Percentiles rank a stretch among this genome's conserved stretches.
These are phyloP conservation scores for Rotaria magnacalcarata DNA, from an alignment of 2,888 invertebrate genomes.

Conservation along the genomic window DNA sequence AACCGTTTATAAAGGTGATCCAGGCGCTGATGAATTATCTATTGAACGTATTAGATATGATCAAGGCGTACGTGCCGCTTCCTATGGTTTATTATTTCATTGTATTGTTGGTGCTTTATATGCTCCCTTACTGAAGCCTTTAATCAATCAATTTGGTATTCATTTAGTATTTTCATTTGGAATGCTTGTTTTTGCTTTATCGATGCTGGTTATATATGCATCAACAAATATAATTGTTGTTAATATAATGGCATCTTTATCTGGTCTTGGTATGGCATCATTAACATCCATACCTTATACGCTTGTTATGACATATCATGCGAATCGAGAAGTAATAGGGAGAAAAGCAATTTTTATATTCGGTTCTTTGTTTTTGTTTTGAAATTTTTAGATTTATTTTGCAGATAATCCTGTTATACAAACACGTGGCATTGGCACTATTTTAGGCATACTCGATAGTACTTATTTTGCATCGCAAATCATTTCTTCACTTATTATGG, in stretches of 20 bases:
- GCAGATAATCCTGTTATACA: conserved; percentile 10
- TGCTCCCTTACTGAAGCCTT: conserved; percentile 50
- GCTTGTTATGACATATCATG: not conserved
- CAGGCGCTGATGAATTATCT: conserved; percentile 61
- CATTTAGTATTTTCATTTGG: conserved; percentile 51
- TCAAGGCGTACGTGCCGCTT: conserved; percentile 85
- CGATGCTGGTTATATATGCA: conserved; percentile 51
- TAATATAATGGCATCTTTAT: conserved; percentile 48
- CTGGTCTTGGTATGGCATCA: conserved; percentile 49
- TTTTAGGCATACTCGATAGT: conserved; percentile 55
- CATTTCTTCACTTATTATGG: conserved; percentile 59
- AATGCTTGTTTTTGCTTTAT: conserved; percentile 50
- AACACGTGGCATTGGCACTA: conserved; percentile 1
- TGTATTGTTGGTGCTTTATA: conserved; percentile 56
- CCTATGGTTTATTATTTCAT: conserved; percentile 83
- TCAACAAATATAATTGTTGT: conserved; percentile 49
- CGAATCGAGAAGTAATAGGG: not conserved
- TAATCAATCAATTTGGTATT: conserved; percentile 50
- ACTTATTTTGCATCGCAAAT: conserved; percentile 61
- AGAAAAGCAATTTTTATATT: not conserved
- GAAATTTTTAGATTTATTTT: conserved; percentile 53
- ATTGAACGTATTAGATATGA: conserved; percentile 66
- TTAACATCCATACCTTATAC: conserved; percentile 50
- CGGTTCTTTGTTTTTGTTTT: conserved; percentile 46
- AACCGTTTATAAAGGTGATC: conserved; percentile 78